Percentiles rank a stretch among this genome's conserved stretches.
phyloP scores from a whole-genome alignment of 2,888 invertebrate genomes.

The Scrobipalpa atriplicella region DNA sequence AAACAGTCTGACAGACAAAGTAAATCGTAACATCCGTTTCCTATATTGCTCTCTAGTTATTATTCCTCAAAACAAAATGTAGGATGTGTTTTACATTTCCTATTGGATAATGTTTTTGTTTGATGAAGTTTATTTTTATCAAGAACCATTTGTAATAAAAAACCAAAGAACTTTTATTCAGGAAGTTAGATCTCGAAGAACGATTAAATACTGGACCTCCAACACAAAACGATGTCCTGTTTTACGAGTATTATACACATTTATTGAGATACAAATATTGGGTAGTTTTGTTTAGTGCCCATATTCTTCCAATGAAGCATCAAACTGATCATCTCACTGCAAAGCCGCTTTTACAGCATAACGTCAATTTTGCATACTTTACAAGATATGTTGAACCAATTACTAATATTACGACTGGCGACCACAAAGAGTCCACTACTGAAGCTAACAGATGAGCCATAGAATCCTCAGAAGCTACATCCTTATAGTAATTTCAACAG shows the following conservation, averaged over 20 bases:
- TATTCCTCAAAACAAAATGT: constrained; percentile 54
- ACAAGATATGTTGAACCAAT: constrained; percentile 12
- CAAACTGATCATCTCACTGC: neutral
- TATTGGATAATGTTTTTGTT: neutral
- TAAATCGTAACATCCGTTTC: constrained; percentile 72
- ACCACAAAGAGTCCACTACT: constrained; percentile 16
- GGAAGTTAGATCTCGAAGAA: too few species aligned
- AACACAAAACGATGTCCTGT: too few species aligned
- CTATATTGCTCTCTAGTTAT: constrained; percentile 58
- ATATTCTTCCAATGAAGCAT: constrained; percentile 6
- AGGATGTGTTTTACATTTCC: constrained; percentile 16
- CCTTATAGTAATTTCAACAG: constrained; percentile 18
- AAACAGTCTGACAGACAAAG: constrained; percentile 58
- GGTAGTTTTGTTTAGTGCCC: neutral
- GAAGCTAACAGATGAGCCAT: constrained; percentile 8
- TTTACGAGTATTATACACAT: too few species aligned
- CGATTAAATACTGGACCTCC: too few species aligned
- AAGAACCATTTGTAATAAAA: too few species aligned
- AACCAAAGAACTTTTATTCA: too few species aligned
- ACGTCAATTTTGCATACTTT: neutral
- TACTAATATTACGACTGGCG: neutral
- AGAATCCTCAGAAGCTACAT: constrained; percentile 9
- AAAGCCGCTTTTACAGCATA: neutral
- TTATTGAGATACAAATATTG: neutral
- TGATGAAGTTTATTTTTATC: too few species aligned